A percentile compares a stretch with the other conserved stretches of the same genome.
Evolutionary conservation across 2,113 vertebrate species (phyloP).

Genomic region (Lynx canadensis): DNA sequence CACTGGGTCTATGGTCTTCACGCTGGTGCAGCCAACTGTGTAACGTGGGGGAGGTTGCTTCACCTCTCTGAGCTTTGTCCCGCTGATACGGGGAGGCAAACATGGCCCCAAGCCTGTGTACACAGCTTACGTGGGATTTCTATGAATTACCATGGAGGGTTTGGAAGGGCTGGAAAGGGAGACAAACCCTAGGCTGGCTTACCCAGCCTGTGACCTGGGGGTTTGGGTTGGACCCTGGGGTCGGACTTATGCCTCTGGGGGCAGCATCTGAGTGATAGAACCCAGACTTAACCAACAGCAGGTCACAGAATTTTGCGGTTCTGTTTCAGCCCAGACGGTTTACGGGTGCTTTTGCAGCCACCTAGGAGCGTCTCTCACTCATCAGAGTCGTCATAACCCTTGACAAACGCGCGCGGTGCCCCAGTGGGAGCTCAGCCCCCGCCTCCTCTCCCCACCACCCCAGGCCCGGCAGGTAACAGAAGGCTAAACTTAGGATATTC

Average conservation of each 20-base stretch:
- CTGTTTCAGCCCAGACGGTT: neutral
- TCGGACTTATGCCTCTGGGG: neutral
- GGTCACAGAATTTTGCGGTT: neutral
- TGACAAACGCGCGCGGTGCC: rapidly evolving
- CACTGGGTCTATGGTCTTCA: no score
- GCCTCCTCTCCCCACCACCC: no score
- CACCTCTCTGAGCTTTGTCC: neutral
- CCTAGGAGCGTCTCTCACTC: neutral
- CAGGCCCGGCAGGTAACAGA: neutral
- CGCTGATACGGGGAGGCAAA: neutral
- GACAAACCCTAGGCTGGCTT: neutral
- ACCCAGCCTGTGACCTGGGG: neutral
- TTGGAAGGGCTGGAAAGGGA: neutral
- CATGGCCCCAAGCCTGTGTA: neutral
- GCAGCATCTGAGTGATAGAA: neutral
- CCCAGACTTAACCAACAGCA: neutral
- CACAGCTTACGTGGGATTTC: neutral
- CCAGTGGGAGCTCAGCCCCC: neutral
- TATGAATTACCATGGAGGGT: neutral
- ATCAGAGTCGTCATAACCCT: neutral
- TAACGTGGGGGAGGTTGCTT: neutral
- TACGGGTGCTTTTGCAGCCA: neutral
- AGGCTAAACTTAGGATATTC: neutral
- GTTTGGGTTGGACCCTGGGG: neutral
- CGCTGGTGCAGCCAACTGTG: neutral